These are phyloP conservation scores for Eupithecia subumbrata DNA, from an alignment of 2,888 invertebrate species.

Conservation along the genomic window DNA sequence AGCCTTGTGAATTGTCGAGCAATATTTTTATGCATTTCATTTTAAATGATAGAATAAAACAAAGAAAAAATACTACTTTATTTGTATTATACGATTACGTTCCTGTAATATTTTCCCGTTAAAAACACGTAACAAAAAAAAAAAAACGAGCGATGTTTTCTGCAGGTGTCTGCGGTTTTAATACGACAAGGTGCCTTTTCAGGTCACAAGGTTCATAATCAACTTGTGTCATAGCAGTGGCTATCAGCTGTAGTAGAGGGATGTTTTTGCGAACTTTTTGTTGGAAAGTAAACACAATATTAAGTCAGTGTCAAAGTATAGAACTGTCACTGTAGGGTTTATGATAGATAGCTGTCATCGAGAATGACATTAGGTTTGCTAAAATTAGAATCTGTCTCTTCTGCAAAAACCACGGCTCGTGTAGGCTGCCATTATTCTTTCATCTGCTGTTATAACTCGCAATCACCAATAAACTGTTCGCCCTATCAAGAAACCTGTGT, in stretches of 20 bases:
- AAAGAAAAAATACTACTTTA: not conserved
- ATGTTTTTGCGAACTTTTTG: constrained; percentile 51
- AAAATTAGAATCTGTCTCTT: no score
- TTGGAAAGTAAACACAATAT: no score
- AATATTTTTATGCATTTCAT: not conserved
- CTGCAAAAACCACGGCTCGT: no score
- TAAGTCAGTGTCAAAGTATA: no score
- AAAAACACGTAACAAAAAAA: not conserved
- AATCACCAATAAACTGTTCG: no score
- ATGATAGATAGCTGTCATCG: no score
- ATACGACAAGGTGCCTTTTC: not conserved
- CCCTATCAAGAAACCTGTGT: no score
- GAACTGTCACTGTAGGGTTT: no score
- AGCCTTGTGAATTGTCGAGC: not conserved
- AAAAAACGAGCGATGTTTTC: not conserved
- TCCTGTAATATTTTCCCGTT: not conserved
- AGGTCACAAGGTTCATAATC: not conserved
- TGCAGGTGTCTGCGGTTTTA: not conserved
- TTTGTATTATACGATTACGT: no score
- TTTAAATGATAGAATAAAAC: not conserved
- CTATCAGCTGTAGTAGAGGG: constrained; percentile 27
- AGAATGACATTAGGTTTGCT: no score
- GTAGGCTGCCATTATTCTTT: no score
- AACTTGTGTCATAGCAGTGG: constrained; percentile 12
- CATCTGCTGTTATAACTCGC: no score